These are phyloP conservation scores for Paramacrobiotus metropolitanus DNA, from an alignment of 1,140 invertebrate species.

Conservation along the genomic window DNA sequence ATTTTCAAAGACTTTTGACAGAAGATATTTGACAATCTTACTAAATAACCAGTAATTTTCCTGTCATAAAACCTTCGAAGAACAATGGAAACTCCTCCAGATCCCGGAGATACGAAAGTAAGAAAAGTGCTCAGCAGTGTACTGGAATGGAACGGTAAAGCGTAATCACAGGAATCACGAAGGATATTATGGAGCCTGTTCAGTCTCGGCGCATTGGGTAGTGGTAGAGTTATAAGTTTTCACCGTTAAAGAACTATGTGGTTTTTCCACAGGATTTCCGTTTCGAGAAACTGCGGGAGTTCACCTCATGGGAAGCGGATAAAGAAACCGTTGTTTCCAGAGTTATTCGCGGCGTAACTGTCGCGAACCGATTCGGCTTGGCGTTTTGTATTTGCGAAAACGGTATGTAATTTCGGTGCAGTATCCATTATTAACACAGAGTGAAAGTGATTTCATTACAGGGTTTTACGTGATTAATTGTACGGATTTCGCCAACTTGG, in stretches of 20 bases:
- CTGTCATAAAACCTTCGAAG: too few species aligned
- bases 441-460: neutral
- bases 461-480: neutral
- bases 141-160: neutral
- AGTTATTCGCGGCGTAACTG: neutral
- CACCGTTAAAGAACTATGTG: too few species aligned
- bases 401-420: neutral
- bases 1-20: too few species aligned
- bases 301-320: neutral
- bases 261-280: neutral
- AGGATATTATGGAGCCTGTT: too few species aligned
- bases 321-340: neutral
- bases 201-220: too few species aligned
- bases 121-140: neutral
- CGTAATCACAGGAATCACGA: too few species aligned
- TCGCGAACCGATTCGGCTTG: neutral
- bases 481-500: neutral
- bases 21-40: too few species aligned
- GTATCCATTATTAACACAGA: neutral
- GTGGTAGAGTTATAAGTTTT: too few species aligned
- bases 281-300: neutral
- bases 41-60: too few species aligned
- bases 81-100: neutral
- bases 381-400: neutral
- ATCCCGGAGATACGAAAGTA: conserved; percentile 2